Conservation (phyloP, 2,113 vertebrate species). For the Caranx melampygus region DNA sequence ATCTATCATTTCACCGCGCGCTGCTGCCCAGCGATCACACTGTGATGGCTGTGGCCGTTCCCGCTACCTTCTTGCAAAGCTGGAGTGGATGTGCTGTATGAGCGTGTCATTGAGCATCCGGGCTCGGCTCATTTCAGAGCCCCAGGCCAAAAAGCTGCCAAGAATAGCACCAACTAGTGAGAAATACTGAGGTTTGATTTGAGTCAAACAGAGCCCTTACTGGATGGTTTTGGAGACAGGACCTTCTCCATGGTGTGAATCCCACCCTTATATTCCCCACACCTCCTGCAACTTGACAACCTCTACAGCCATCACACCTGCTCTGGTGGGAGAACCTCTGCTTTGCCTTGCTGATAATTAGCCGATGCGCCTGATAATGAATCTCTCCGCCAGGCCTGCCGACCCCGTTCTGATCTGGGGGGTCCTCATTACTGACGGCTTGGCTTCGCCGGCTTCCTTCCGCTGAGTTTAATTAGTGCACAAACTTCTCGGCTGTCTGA, state of each 20-base stretch:
- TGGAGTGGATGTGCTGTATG: constrained; percentile 46
- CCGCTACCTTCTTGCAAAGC: constrained; percentile 33
- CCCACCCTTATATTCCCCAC: constrained; percentile 58
- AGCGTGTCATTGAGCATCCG: constrained; percentile 65
- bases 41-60: constrained; percentile 51
- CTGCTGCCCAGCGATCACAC: constrained; percentile 58
- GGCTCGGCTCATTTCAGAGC: constrained; percentile 67
- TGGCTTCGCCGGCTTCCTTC: constrained; percentile 72
- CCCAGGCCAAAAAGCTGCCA: constrained; percentile 45
- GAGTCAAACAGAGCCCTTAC: constrained; percentile 60
- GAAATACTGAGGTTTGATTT: constrained; percentile 67
- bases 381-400: constrained; percentile 67
- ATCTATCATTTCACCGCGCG: constrained; percentile 45
- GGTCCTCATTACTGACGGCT: constrained; percentile 80
- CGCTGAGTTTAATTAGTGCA: constrained; percentile 84
- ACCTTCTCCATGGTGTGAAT: constrained; percentile 50
- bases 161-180: constrained; percentile 71
- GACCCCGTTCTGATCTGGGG: constrained; percentile 77
- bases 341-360: constrained; percentile 75
- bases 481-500: constrained; percentile 81
- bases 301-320: constrained; percentile 75
- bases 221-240: constrained; percentile 55
- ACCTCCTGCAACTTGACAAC: constrained; percentile 69
- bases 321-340: constrained; percentile 69
- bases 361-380: constrained; percentile 72